Conservation (phyloP, 2,888 invertebrate genomes). For the Phytoseiulus persimilis region DNA sequence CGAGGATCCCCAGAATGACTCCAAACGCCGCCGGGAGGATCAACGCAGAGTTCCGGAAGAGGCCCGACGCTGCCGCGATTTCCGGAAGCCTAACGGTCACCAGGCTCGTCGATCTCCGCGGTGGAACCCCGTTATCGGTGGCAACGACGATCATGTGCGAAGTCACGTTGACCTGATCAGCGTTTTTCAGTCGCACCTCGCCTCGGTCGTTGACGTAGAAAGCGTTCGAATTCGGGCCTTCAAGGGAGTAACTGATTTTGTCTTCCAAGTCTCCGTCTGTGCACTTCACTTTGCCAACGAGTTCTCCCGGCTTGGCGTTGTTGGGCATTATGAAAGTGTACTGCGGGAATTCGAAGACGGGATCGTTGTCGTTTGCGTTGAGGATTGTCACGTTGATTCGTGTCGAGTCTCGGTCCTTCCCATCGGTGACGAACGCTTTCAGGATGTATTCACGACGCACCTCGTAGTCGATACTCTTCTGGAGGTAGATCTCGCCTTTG, state of each 20-base stretch:
- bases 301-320: conserved; percentile 46
- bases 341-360: conserved; percentile 73
- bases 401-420: conserved; percentile 71
- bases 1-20: conserved; percentile 63
- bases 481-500: conserved; percentile 68
- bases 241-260: conserved; percentile 54
- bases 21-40: conserved; percentile 61
- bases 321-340: conserved; percentile 63
- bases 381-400: conserved; percentile 69
- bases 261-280: conserved; percentile 76
- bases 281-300: conserved; percentile 66
- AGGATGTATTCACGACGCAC: conserved; percentile 61
- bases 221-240: conserved; percentile 47
- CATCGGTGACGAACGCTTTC: conserved; percentile 73
- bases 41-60: conserved; percentile 48
- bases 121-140: conserved; percentile 73
- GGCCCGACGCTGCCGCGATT: conserved; percentile 46
- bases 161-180: conserved; percentile 53
- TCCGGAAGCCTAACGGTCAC: conserved; percentile 47
- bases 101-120: conserved; percentile 57
- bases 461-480: conserved; percentile 70
- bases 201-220: conserved; percentile 61
- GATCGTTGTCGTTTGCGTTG: conserved; percentile 88
- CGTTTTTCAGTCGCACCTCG: conserved; percentile 55
- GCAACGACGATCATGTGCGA: conserved; percentile 73